Base-by-base conservation (phyloP, 2,797 vertebrate genomes). In the Myiotriccus ornatus region DNA sequence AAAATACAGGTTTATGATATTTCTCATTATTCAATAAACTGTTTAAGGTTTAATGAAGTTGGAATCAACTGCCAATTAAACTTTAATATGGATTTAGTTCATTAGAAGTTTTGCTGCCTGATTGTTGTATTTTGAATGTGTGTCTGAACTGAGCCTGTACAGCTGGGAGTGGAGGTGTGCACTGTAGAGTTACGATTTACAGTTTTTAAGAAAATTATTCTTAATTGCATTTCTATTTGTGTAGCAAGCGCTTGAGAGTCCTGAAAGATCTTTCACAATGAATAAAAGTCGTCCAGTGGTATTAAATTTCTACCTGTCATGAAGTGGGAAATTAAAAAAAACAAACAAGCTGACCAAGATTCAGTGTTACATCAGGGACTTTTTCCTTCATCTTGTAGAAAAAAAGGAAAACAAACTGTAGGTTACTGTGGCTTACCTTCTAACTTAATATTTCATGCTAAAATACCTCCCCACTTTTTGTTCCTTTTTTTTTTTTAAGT, bases 221-320 rank as follows among this genome's bases (percentile, higher is more conserved):
- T 41, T 77, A 80, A 84, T 67, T 74, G 8, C 30, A 32, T 82
- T 89, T 89, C n/a, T 73, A 1, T 73, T 64, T 47, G 27, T 76
- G 7, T 19, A 39, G 32, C 4, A 30, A 87, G 27, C 28, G 16
- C 21, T 71, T 78, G 56, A 59, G 67, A 64, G 49, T 69, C 39
- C 74, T 84, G 20, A 47, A 84, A 57, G 75, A 83, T 55, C n/a
- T 89, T 89, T 75, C 35, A 67, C 21, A 43, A 14, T 74, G n/a
- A 82, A 20, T 85, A 67, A 24, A 43, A 87, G 20, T 62, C 12
- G 70, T 59, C 43, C 52, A 67, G 39, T 39, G 11, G 6, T 56
- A 17, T 84, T 91, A 93, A 86, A 46, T 85, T 84, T 56, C 68
- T 73, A 43, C 34, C 18, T 74, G 30, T 74, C 67, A 28, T 9